Evolutionary conservation across 1,140 invertebrate genomes (phyloP).

Genomic region (Bombus picipes): DNA sequence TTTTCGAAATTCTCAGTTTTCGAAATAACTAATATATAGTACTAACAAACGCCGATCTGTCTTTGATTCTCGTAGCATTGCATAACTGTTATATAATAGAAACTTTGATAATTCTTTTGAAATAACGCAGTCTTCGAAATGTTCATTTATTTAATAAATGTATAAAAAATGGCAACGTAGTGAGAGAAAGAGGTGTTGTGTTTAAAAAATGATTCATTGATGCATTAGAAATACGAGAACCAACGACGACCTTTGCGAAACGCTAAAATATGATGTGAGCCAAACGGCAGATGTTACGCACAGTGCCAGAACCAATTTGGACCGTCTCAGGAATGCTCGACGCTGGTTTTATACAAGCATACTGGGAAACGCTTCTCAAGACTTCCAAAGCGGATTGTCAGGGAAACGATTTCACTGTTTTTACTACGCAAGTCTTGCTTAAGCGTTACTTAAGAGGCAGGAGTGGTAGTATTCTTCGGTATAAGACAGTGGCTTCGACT

Average conservation of each 20-base stretch:
- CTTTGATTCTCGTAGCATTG: background rate
- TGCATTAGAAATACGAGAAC: constrained; percentile 5
- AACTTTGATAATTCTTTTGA: background rate
- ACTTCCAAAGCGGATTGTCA: constrained; percentile 14
- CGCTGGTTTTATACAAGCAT: constrained; percentile 49
- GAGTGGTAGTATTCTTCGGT: background rate
- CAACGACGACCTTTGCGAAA: constrained; percentile 60
- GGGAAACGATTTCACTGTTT: constrained; percentile 9
- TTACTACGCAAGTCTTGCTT: constrained; percentile 1
- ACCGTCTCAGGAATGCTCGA: constrained; percentile 70
- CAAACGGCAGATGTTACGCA: constrained; percentile 59
- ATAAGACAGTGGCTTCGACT: background rate
- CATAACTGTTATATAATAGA: background rate
- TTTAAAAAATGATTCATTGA: background rate
- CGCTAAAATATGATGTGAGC: constrained; percentile 66
- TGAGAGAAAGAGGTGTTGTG: background rate
- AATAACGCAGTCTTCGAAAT: background rate
- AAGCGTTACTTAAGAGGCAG: constrained; percentile 9
- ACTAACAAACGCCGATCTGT: background rate
- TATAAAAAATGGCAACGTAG: background rate
- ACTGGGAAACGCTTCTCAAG: constrained; percentile 39
- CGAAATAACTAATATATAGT: background rate
- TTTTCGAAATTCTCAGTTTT: too few relatives aligned
- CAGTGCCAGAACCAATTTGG: constrained; percentile 79
- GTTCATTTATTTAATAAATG: background rate